These are phyloP conservation scores for Columba janthina DNA, from an alignment of 2,113 vertebrate genomes.

Conservation along the genomic window DNA sequence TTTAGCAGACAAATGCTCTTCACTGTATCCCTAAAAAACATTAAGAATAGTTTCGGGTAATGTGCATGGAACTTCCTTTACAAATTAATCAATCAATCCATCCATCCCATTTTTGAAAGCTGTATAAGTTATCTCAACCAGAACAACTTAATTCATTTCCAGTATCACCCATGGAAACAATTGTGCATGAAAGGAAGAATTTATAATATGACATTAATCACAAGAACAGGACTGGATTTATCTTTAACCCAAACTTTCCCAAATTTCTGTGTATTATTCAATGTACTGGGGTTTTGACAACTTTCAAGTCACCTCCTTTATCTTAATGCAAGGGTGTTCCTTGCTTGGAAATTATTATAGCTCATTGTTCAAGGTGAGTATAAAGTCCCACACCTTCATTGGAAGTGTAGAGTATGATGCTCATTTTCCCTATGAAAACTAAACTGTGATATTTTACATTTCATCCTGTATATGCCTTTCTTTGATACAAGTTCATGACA, in stretches of 20 bases:
- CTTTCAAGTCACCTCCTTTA: neutral
- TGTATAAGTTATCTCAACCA: neutral
- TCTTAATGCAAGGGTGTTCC: neutral
- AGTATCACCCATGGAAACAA: neutral
- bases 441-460: neutral
- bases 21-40: neutral
- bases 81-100: neutral
- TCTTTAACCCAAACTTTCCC: neutral
- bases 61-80: neutral
- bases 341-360: constrained; percentile 5
- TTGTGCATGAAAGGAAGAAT: neutral
- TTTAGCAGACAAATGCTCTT: neutral
- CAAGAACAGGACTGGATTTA: neutral
- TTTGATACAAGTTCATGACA: neutral
- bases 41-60: neutral
- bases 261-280: neutral
- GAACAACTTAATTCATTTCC: neutral
- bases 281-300: neutral
- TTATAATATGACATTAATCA: neutral
- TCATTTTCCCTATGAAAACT: neutral
- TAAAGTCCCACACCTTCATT: neutral
- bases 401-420: neutral
- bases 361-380: neutral
- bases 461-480: neutral
- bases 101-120: neutral